phyloP scores from a whole-genome alignment of 1,140 invertebrate species.

The Euschistus heros region DNA sequence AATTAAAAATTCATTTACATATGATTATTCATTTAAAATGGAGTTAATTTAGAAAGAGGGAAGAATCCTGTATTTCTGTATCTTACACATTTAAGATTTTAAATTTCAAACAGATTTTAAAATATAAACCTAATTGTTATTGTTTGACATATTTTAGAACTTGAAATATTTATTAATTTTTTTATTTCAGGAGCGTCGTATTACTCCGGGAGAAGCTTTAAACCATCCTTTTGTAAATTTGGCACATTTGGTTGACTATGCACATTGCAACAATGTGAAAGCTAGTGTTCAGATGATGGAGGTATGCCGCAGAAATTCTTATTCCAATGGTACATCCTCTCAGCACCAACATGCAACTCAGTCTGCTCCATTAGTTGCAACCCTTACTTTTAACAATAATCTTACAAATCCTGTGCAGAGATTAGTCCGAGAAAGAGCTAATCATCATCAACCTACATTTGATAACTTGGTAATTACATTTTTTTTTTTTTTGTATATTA shows the following conservation, averaged over 20 bases:
- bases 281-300: constrained; percentile 95
- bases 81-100: too few relatives aligned
- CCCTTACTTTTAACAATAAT: constrained; percentile 76
- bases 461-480: constrained; percentile 44
- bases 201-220: constrained; percentile 88
- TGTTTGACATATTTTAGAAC: neutral
- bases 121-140: too few relatives aligned
- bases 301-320: constrained; percentile 59
- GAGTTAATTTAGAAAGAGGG: too few relatives aligned
- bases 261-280: constrained; percentile 92
- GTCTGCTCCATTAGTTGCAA: constrained; percentile 61
- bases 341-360: constrained; percentile 46
- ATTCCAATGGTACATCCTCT: constrained; percentile 39
- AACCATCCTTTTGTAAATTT: constrained; percentile 91
- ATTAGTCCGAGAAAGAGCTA: constrained; percentile 24
- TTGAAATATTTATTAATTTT: neutral
- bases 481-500: too few relatives aligned
- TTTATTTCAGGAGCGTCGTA: constrained; percentile 63
- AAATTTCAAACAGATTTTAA: too few relatives aligned
- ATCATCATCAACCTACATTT: constrained; percentile 35
- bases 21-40: too few relatives aligned
- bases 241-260: constrained; percentile 89
- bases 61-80: too few relatives aligned
- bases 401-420: constrained; percentile 49
- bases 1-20: too few relatives aligned